These are phyloP conservation scores for Thermophis baileyi DNA, from an alignment of 2,113 vertebrate species.

Conservation along the genomic window DNA sequence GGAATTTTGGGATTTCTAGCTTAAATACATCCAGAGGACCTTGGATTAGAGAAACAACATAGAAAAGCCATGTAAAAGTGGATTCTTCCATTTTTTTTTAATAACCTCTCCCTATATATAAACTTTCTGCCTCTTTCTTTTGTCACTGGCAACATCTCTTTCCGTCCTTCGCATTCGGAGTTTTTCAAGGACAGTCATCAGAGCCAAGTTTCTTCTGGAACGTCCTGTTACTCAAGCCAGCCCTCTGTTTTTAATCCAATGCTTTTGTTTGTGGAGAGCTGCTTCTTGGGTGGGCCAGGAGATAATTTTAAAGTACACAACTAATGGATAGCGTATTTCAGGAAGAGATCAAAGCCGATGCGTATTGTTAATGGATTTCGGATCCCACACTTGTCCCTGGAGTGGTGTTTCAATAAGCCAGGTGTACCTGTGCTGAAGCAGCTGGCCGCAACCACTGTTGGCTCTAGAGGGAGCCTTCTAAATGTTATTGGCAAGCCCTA, in stretches of 20 bases:
- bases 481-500: not conserved
- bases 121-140: not conserved
- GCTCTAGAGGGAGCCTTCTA: not conserved
- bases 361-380: slow-evolving; percentile 21
- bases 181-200: not conserved
- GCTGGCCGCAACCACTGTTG: not conserved
- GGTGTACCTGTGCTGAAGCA: not conserved
- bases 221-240: not conserved
- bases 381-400: not conserved
- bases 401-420: not conserved
- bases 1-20: not conserved
- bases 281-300: not conserved
- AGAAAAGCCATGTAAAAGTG: not conserved
- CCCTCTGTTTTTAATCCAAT: not conserved
- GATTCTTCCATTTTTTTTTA: not conserved
- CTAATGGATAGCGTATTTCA: slow-evolving; percentile 23
- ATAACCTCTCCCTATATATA: not conserved
- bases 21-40: not conserved
- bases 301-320: not conserved
- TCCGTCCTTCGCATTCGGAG: not conserved
- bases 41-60: not conserved
- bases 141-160: not conserved
- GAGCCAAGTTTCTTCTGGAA: not conserved
- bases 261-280: not conserved
- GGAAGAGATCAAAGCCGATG: slow-evolving; percentile 18